Base-by-base conservation (phyloP, 2,113 vertebrate species). In the Heptranchias perlo region DNA sequence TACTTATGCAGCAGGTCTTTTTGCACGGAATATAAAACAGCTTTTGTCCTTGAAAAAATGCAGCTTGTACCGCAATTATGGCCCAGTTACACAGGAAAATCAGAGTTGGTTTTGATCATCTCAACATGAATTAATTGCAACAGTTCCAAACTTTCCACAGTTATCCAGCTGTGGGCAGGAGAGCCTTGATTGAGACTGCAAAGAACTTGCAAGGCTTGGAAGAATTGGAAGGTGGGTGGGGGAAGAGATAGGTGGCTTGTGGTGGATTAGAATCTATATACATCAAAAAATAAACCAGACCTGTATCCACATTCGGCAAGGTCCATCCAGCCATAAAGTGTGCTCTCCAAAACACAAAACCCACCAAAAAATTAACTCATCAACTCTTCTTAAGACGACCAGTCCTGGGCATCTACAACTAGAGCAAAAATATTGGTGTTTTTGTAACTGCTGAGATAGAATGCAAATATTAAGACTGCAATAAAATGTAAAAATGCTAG, bases 1-100 rank as follows among this genome's bases (percentile, higher is more conserved):
- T 69, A 95, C 97, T 97, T 97, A 96, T 97, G 98, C 96, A 96
- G 96, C 96, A 97, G 97, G 97, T 44, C 65, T 52, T 73, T 91
- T 89, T 73, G 47, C 65, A 35, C 44, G 13, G 94, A 47, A 11
- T 65, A 94, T 94, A 94, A 94, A 94, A 65, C 62, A 44, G 21
- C 94, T 69, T 95, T 95, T 95, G 94, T 95, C 65, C 94, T 49
- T 95, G 94, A 35, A 69, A 62, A 67, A 69, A 69, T 95, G 64
- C 65, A 95, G 94, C 65, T 69, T 69, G 64, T 95, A 95, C 64
- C 64, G 67, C 65, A 95, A 95, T 95, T 69, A 95, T 69, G 65
- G n/a, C 94, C 65, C 18, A 95, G 94, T 95, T 69, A 52, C 23
- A 47, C 64, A 47, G 93, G 61, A 64, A 94, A 94, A 94, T 94